Conservation (phyloP, 1,140 invertebrate genomes). For the Pseudomyrmex sp. region DNA sequence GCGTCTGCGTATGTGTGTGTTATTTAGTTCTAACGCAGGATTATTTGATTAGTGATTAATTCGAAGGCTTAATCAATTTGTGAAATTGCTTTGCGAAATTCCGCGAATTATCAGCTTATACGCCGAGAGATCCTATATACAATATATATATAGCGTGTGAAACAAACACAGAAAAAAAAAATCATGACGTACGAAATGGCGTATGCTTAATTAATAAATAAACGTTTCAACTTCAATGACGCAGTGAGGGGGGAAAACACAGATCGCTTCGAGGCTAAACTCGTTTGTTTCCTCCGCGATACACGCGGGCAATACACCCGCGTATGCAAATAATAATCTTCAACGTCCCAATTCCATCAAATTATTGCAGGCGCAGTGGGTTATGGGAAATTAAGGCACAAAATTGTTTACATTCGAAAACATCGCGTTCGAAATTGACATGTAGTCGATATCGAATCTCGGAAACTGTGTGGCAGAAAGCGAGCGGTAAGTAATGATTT, state of each 20-base stretch:
- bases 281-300: slow-evolving; percentile 12
- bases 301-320: background rate
- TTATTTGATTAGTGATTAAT: slow-evolving; percentile 43
- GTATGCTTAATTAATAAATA: slow-evolving; percentile 41
- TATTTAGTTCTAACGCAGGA: slow-evolving; percentile 42
- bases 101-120: no score
- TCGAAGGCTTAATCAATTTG: no score
- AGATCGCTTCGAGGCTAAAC: slow-evolving; percentile 8
- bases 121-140: no score
- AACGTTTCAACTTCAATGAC: slow-evolving; percentile 46
- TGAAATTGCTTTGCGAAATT: no score
- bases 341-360: slow-evolving; percentile 49
- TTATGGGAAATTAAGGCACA: slow-evolving; percentile 40
- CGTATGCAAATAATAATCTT: slow-evolving; percentile 54
- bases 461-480: background rate
- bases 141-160: no score
- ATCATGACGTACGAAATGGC: background rate
- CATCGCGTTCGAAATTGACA: slow-evolving; percentile 22
- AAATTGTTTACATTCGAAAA: slow-evolving; percentile 45
- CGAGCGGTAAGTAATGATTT: background rate
- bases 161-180: background rate
- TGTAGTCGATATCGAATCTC: slow-evolving; percentile 24
- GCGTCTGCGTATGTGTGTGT: no score
- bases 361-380: slow-evolving; percentile 26
- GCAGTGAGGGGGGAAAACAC: background rate